phyloP scores from a whole-genome alignment of 1,140 invertebrate species.

The Drosophila santomea region DNA sequence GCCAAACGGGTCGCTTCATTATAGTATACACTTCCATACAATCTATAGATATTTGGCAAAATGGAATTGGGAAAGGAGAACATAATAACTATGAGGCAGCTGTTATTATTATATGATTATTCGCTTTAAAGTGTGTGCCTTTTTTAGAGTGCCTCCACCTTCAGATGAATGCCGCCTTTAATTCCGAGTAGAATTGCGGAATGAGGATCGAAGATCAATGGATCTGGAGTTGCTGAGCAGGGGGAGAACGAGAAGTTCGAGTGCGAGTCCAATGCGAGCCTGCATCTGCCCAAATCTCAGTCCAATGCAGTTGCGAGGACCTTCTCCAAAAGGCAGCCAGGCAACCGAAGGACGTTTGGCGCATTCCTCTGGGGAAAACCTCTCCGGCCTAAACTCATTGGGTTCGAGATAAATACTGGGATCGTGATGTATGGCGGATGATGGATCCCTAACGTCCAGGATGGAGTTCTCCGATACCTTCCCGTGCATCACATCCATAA shows the following conservation, averaged over 20 bases:
- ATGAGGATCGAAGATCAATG: slow-evolving; percentile 38
- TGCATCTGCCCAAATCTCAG: slow-evolving; percentile 84
- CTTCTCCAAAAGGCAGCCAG: slow-evolving; percentile 88
- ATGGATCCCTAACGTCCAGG: slow-evolving; percentile 83
- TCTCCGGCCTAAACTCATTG: slow-evolving; percentile 87
- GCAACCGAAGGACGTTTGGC: slow-evolving; percentile 80
- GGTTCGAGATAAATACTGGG: slow-evolving; percentile 86
- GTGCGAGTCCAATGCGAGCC: slow-evolving; percentile 81
- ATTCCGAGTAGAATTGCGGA: slow-evolving; percentile 21
- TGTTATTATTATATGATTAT: not conserved
- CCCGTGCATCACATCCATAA: slow-evolving; percentile 45
- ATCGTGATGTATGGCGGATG: slow-evolving; percentile 87
- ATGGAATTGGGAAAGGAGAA: not conserved
- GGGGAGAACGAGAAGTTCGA: slow-evolving; percentile 71
- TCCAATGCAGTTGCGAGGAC: slow-evolving; percentile 86
- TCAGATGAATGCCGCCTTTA: slow-evolving; percentile 41
- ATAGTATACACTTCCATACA: slow-evolving; percentile 9
- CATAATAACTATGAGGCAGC: not conserved
- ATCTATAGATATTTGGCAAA: slow-evolving; percentile 27
- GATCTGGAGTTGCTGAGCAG: slow-evolving; percentile 53
- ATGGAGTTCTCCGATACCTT: slow-evolving; percentile 9
- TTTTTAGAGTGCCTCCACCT: slow-evolving; percentile 39
- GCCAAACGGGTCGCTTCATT: slow-evolving; percentile 22
- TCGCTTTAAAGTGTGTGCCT: too few relatives aligned
- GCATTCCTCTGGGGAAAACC: slow-evolving; percentile 85